Evolutionary conservation across 2,113 vertebrate genomes (phyloP), one percentile per base, ranked within the genome.

Genomic region (Lichenostomus cassidix): DNA sequence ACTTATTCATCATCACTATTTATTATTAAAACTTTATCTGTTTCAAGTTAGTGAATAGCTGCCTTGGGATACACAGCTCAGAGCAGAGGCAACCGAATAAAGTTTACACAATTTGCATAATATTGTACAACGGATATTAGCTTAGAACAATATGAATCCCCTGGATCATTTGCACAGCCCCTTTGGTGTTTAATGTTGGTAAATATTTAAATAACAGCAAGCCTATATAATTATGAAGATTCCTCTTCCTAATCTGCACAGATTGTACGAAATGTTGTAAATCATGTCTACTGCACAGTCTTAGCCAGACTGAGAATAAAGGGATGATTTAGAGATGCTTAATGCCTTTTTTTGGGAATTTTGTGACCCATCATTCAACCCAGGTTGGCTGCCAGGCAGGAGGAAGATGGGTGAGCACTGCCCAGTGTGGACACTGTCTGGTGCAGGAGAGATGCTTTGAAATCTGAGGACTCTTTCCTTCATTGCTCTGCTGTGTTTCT

Each of bases 11-110:
- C 97, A 97, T 96, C 95, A 97, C 96, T 98, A 98, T 98, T 98
- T 98, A 98, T 98, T 98, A 98, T 98, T 98, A 98, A 98, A 98
- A 97, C 97, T 97, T 98, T 98, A 98, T 98, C 98, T 98, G 97
- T 97, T 98, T 98, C 98, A 97, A 97, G 96, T 97, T 98, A 95
- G 97, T 92, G 97, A 98, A 98, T 95, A 82, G 92, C 96, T 87
- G 97, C 98, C 98, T 98, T 97, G 98, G 98, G 98, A 98, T 52
- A 95, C 20, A 6, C 85, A 8, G 97, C 97, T 97, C 63, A 83
- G 90, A 97, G 97, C 96, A 96, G 84, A 96, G 91, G 96, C 90
- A 97, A 96, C 96, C 73, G 95, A 98, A 98, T 97, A 97, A 98
- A 98, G 96, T 98, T 98, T 98, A 97, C 65, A 92, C 92, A 94